phyloP scores from a whole-genome alignment of 2,113 vertebrate species.

The Steatornis caripensis region DNA sequence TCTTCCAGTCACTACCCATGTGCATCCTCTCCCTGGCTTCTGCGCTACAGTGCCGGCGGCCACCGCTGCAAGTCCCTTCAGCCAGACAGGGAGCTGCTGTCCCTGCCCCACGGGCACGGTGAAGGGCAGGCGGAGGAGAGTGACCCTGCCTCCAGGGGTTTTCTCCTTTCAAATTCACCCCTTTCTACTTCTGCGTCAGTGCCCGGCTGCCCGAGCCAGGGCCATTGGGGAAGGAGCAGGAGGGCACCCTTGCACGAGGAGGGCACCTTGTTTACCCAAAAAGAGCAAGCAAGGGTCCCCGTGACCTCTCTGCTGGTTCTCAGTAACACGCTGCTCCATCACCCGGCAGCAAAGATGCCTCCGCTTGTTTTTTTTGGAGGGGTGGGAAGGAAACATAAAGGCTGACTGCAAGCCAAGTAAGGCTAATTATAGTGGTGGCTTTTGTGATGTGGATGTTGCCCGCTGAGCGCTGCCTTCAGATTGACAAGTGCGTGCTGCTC shows the following conservation, averaged over 20 bases:
- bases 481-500: neutral
- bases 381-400: neutral
- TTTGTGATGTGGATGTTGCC: neutral
- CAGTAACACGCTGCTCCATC: neutral
- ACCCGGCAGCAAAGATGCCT: neutral
- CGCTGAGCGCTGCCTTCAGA: neutral
- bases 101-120: neutral
- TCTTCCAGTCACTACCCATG: neutral
- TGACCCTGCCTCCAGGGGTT: neutral
- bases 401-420: neutral
- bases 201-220: neutral
- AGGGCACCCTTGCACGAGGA: neutral
- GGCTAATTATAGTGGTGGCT: neutral
- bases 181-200: neutral
- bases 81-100: rapidly evolving
- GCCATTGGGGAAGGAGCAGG: neutral
- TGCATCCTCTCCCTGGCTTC: neutral
- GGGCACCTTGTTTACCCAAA: neutral
- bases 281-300: neutral
- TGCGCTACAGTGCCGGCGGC: rapidly evolving
- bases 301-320: neutral
- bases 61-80: neutral
- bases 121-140: neutral
- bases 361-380: neutral
- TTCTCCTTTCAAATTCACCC: neutral